These are phyloP conservation scores for Burhinus bistriatus DNA, from an alignment of 2,113 vertebrate species.

Conservation along the genomic window DNA sequence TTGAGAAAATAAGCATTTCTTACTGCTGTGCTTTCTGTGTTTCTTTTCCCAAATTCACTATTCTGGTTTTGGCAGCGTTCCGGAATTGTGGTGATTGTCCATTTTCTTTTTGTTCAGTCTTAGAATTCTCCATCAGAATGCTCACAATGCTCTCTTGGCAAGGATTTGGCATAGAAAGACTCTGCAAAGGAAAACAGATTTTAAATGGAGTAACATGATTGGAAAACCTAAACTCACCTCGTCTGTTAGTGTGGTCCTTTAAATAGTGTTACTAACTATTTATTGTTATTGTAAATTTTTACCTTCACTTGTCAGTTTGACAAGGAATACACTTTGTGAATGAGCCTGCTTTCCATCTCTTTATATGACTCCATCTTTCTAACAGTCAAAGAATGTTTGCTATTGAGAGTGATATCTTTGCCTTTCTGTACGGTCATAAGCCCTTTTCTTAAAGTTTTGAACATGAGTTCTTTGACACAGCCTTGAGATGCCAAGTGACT, in stretches of 20 bases:
- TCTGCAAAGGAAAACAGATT: neutral
- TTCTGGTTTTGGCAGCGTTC: neutral
- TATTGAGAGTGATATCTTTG: neutral
- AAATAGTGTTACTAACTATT: neutral
- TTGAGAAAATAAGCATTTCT: conserved; percentile 7
- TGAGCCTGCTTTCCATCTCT: neutral
- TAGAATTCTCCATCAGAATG: neutral
- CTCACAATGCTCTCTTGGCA: neutral
- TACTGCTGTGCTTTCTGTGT: neutral
- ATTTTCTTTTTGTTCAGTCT: neutral
- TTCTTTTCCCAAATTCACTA: neutral
- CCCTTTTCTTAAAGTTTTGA: neutral
- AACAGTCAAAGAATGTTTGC: neutral
- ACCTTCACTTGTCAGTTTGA: neutral
- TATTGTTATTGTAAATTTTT: neutral
- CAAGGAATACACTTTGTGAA: neutral
- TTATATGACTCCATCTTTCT: neutral
- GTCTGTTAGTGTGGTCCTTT: neutral
- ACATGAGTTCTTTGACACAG: neutral
- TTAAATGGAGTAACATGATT: neutral
- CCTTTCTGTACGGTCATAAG: neutral
- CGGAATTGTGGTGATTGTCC: neutral
- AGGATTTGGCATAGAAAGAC: neutral
- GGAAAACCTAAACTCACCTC: neutral
- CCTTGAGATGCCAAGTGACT: neutral